Base-by-base conservation (phyloP, 1,140 invertebrate genomes). In the Papilio polyxenes region DNA sequence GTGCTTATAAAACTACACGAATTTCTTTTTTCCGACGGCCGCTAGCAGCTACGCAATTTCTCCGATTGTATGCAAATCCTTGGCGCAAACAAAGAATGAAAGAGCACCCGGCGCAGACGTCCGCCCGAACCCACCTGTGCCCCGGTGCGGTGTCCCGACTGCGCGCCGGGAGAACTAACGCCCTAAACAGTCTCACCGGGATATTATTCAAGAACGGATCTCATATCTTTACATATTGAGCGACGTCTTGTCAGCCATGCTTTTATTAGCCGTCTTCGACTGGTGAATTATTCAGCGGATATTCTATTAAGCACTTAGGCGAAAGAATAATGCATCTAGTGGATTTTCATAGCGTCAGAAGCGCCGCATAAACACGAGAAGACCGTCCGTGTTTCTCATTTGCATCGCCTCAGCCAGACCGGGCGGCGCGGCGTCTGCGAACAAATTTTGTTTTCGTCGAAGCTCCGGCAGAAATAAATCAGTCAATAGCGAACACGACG, bases 21-120 rank as follows among this genome's bases (percentile, higher is more conserved):
- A 91, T 89, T 86, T 84, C 86, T 90, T 89, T 92, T 91, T 89
- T 88, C 88, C 82, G 53, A 37, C 85, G 85, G 81, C 87, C 84
- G 85, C 86, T 87, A 84, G 85, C 87, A 89, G 86, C 88, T 87
- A 91, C 89, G 89, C 90, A 93, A 94, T 92, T 92, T 93, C 90
- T 90, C 89, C 89, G 89, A 92, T 92, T 92, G 92, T 92, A 93
- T 94, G 92, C 88, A 93, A 92, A 93, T 91, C 91, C 91, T 90
- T 86, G 81, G 85, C 85, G 87, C 90, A 93, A 94, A 93, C 91
- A 92, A 92, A 92, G 90, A 92, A 91, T 92, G 90, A 90, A 92
- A 93, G 92, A 91, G 89, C 91, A 89, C 84, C 75, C 87, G 88
- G 89, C 86, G 89, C 88, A 92, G 89, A 91, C 91, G 87, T 88